phyloP scores from a whole-genome alignment of 1,140 invertebrate species.

The Papilio polyxenes region DNA sequence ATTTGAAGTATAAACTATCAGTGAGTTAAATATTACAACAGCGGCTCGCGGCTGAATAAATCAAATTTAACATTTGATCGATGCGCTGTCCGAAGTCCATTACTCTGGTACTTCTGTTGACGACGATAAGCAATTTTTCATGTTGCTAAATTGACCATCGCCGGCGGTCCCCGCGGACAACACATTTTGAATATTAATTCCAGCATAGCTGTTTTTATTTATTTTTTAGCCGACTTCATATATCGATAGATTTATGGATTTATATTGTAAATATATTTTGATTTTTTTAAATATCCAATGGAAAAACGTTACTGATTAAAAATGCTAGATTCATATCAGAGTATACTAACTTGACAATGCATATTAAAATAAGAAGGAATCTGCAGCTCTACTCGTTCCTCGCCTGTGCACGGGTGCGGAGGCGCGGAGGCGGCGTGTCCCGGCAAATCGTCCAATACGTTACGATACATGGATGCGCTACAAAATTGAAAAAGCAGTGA shows the following conservation, averaged over 20 bases:
- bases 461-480: constrained; percentile 29
- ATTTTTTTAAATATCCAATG: too few relatives aligned
- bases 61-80: constrained; percentile 39
- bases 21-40: not conserved
- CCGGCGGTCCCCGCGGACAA: not conserved
- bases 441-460: constrained; percentile 19
- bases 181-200: constrained; percentile 33
- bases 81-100: constrained; percentile 35
- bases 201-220: not conserved
- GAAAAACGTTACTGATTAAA: too few relatives aligned
- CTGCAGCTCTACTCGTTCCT: not conserved
- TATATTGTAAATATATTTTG: not conserved
- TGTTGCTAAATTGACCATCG: constrained; percentile 37
- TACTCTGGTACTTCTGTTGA: constrained; percentile 36
- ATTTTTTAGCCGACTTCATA: not conserved
- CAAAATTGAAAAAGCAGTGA: constrained; percentile 38
- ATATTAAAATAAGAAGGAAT: constrained; percentile 9
- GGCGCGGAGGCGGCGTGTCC: not conserved
- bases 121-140: constrained; percentile 39
- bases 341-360: not conserved
- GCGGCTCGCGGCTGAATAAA: constrained; percentile 14
- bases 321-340: too few relatives aligned
- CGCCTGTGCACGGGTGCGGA: not conserved
- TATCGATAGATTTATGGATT: constrained; percentile 14
- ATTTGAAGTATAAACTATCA: not conserved